Evolutionary conservation across 2,888 invertebrate species (phyloP).

Genomic region (Agrotis ipsilon): DNA sequence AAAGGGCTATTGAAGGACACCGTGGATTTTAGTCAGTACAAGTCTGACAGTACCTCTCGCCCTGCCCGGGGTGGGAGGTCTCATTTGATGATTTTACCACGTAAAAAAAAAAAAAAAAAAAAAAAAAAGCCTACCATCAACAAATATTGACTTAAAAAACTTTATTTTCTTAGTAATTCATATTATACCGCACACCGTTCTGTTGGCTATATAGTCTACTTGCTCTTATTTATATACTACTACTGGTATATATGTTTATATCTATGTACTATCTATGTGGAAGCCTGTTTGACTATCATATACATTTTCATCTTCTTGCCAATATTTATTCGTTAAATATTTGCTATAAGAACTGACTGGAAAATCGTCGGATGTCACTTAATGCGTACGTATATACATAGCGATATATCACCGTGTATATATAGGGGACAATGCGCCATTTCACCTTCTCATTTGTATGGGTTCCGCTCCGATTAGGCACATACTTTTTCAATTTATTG

Average conservation of each 20-base stretch:
- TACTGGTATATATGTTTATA: constrained; percentile 22
- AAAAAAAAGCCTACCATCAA: too few species aligned
- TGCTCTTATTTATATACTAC: constrained; percentile 32
- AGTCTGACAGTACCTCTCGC: too few species aligned
- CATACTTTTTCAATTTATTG: background rate
- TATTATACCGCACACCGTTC: constrained; percentile 42
- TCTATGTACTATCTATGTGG: constrained; percentile 36
- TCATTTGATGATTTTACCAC: too few species aligned
- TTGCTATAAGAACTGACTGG: constrained; percentile 59
- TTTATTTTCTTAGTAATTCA: constrained; percentile 54
- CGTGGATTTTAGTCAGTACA: too few species aligned
- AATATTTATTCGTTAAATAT: constrained; percentile 73
- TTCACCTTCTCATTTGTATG: constrained; percentile 22
- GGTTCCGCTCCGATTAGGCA: constrained; percentile 18
- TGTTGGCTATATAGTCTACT: constrained; percentile 33
- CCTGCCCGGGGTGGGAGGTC: too few species aligned
- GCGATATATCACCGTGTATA: constrained; percentile 1
- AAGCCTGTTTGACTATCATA: constrained; percentile 56
- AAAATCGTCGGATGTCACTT: constrained; percentile 50
- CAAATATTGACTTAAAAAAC: constrained; percentile 55
- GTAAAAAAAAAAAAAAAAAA: too few species aligned
- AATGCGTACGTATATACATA: background rate
- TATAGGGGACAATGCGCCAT: constrained; percentile 1
- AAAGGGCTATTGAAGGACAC: too few species aligned
- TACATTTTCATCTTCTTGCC: constrained; percentile 65